Evolutionary conservation across 2,113 vertebrate species (phyloP).

Genomic region (Cebidichthys violaceus): DNA sequence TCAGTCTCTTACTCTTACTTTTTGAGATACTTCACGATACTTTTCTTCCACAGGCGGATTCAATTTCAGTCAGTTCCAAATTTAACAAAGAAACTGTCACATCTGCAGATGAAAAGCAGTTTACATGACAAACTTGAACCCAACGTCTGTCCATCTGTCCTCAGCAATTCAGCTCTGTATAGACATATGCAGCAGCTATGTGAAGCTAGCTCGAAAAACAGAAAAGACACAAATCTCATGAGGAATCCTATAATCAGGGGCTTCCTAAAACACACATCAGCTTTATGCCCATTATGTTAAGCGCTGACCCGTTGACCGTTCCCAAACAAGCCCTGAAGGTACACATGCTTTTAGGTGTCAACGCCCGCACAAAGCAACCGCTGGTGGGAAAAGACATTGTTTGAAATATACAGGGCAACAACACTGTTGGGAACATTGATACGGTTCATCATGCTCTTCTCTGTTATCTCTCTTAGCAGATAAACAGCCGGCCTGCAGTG

Average conservation of each 20-base stretch:
- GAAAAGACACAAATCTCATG: conserved; percentile 1
- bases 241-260: background rate
- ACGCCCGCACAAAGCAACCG: conserved; percentile 2
- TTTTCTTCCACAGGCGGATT: background rate
- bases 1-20: background rate
- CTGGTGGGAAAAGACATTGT: conserved; percentile 6
- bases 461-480: too few relatives aligned
- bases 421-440: conserved; percentile 1
- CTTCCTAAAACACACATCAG: background rate
- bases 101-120: too few relatives aligned
- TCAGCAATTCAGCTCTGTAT: background rate
- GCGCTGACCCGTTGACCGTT: conserved; percentile 40
- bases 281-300: background rate
- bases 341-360: conserved; percentile 27
- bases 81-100: background rate
- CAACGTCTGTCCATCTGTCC: background rate
- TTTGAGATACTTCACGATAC: background rate
- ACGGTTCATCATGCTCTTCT: conserved; percentile 3
- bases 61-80: background rate
- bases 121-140: too few relatives aligned
- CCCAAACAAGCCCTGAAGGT: conserved; percentile 30
- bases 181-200: background rate
- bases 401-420: conserved; percentile 1
- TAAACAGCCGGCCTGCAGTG: conserved; percentile 1
- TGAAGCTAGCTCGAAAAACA: conserved; percentile 3